Evolutionary conservation across 2,888 invertebrate species (phyloP).

Genomic region (Alsophila aescularia): DNA sequence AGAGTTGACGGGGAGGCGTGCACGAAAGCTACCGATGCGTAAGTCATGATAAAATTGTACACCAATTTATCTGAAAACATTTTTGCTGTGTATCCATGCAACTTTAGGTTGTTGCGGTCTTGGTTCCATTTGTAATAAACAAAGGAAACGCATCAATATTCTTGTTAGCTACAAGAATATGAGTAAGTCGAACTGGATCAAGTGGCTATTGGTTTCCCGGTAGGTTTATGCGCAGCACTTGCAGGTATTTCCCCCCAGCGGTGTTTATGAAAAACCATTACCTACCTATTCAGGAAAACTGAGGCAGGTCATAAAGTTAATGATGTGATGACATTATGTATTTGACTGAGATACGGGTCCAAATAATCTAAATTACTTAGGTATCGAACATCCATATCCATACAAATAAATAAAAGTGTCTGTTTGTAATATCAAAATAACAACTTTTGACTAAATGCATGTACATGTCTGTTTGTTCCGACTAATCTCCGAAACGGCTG

Average conservation of each 20-base stretch:
- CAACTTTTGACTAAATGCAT: no score
- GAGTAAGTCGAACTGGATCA: background rate
- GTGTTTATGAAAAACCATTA: background rate
- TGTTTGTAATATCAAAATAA: no score
- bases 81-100: background rate
- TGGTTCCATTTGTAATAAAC: background rate
- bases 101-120: background rate
- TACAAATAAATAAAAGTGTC: background rate
- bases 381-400: background rate
- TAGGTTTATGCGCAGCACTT: background rate
- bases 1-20: no score
- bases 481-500: no score
- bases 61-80: background rate
- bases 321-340: background rate
- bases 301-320: background rate
- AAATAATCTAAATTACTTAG: background rate
- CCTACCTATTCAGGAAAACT: conserved; percentile 12
- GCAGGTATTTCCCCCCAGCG: conserved; percentile 15
- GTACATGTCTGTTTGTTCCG: no score
- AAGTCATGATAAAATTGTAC: no score
- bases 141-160: background rate
- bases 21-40: no score
- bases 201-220: background rate
- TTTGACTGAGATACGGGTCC: conserved; percentile 20
- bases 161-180: background rate